A percentile compares a stretch with the other conserved stretches of the same genome.
These are phyloP conservation scores for Lycia hirtaria DNA, from an alignment of 2,888 invertebrate genomes.

Conservation along the genomic window DNA sequence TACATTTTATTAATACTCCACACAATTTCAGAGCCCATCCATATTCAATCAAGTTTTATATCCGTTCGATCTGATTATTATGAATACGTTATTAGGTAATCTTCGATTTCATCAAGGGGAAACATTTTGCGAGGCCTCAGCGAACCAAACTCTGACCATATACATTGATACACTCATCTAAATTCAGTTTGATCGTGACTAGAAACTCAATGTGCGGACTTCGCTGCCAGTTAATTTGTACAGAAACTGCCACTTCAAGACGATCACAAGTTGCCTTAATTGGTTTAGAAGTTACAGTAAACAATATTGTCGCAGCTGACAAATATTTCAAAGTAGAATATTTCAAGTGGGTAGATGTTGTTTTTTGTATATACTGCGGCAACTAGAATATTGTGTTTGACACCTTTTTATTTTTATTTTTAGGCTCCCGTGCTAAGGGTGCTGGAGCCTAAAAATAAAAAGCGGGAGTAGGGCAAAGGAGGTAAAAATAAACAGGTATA, in stretches of 20 bases:
- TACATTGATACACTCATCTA: slow-evolving; percentile 76
- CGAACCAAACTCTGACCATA: slow-evolving; percentile 48
- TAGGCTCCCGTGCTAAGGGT: too few species aligned
- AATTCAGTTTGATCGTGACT: slow-evolving; percentile 75
- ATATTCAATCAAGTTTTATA: slow-evolving; percentile 36
- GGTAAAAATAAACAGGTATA: too few species aligned
- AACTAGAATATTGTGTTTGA: not conserved
- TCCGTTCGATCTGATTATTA: slow-evolving; percentile 38
- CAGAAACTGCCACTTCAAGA: slow-evolving; percentile 66
- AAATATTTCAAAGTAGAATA: slow-evolving; percentile 44
- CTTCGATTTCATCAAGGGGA: slow-evolving; percentile 59
- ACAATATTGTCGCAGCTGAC: slow-evolving; percentile 56
- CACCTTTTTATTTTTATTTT: too few species aligned
- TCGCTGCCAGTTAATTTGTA: slow-evolving; percentile 68
- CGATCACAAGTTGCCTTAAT: slow-evolving; percentile 65
- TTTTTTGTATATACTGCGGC: not conserved
- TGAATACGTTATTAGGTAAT: slow-evolving; percentile 37
- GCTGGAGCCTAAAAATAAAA: too few species aligned
- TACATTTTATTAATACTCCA: slow-evolving; percentile 17
- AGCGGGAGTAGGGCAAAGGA: too few species aligned
- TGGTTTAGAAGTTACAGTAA: slow-evolving; percentile 62
- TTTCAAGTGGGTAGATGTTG: not conserved
- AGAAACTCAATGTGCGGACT: slow-evolving; percentile 61
- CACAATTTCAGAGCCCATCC: slow-evolving; percentile 20
- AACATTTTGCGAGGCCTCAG: slow-evolving; percentile 54